Evolutionary conservation across 2,113 vertebrate species (phyloP).

Genomic region (Galeopterus variegatus): DNA sequence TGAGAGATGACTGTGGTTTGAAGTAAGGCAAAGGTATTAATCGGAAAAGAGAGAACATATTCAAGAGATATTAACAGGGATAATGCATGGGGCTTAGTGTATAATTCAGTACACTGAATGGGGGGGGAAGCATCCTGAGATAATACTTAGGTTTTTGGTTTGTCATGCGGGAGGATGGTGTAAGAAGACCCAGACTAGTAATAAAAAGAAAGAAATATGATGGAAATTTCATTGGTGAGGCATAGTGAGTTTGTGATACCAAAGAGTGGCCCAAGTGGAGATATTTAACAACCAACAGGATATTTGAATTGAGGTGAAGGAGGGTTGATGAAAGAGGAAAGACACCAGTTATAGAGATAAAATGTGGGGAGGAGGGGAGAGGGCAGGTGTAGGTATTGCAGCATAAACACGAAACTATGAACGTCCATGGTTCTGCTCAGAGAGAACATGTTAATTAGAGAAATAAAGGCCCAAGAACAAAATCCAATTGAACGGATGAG

Average conservation of each 20-base stretch:
- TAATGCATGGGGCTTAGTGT: not conserved
- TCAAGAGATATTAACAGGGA: not conserved
- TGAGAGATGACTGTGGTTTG: not conserved
- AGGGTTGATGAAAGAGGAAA: not conserved
- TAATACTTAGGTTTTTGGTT: not conserved
- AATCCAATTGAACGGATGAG: not conserved
- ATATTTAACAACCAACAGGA: not conserved
- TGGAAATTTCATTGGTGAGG: not conserved
- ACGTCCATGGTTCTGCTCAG: not conserved
- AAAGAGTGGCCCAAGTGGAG: not conserved
- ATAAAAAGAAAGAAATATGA: not conserved
- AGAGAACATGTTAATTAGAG: not conserved
- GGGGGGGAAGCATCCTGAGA: not conserved
- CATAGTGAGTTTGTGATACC: not conserved
- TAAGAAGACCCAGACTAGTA: not conserved
- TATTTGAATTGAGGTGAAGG: not conserved
- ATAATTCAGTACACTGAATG: not conserved
- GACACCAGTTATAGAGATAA: not conserved
- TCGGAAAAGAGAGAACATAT: not conserved
- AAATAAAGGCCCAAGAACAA: not conserved
- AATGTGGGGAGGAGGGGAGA: not conserved
- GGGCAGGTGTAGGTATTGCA: not conserved
- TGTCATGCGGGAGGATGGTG: not conserved
- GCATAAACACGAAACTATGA: not conserved
- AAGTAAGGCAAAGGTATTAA: constrained; percentile 38